Percentiles rank a stretch among this genome's conserved stretches.
These are phyloP conservation scores for Caenorhabditis tropicalis DNA, from an alignment of 1,140 invertebrate genomes.

Conservation along the genomic window DNA sequence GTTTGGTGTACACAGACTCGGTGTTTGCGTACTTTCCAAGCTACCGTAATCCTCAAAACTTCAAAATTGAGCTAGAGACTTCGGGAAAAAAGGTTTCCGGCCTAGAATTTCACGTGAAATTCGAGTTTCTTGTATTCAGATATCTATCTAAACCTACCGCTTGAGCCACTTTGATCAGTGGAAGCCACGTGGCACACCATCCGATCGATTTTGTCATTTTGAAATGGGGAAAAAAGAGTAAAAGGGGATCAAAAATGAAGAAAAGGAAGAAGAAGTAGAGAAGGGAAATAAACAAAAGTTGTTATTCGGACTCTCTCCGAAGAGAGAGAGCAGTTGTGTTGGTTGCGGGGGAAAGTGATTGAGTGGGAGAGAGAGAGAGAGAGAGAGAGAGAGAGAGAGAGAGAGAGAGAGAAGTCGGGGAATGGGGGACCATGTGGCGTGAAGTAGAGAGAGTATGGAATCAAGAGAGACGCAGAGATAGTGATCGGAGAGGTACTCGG, in stretches of 20 bases:
- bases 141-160: not conserved
- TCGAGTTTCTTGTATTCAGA: not conserved
- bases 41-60: no score
- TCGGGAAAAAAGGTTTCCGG: not conserved
- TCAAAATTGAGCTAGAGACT: no score
- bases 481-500: not conserved
- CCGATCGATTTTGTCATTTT: slow-evolving; percentile 16
- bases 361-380: not conserved
- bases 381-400: not conserved
- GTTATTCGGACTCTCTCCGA: not conserved
- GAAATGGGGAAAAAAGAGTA: not conserved
- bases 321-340: not conserved
- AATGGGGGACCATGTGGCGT: not conserved
- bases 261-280: not conserved
- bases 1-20: no score
- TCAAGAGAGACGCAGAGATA: not conserved
- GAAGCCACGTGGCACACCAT: slow-evolving; percentile 34
- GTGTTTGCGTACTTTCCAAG: no score
- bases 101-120: not conserved
- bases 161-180: not conserved
- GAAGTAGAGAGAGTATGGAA: not conserved
- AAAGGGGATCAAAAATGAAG: not conserved
- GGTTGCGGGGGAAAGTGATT: not conserved
- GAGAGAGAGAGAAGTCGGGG: not conserved
- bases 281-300: not conserved